A percentile compares a stretch with the other conserved stretches of the same genome.
These are phyloP conservation scores for Ectemnius cavifrons DNA, from an alignment of 2,888 invertebrate species.

Conservation along the genomic window DNA sequence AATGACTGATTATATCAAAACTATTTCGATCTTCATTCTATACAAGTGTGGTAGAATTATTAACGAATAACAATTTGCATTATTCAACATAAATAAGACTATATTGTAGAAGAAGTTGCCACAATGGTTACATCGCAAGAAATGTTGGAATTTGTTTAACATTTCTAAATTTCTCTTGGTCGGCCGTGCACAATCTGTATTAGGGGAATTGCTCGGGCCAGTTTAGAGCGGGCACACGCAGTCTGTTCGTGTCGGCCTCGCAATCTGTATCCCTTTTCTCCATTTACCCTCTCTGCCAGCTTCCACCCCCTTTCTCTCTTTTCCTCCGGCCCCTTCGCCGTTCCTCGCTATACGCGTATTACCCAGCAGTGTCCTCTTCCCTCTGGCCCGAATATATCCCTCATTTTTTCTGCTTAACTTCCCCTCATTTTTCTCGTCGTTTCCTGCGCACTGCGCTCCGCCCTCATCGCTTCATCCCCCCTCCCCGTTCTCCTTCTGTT, in stretches of 20 bases:
- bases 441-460: constrained; percentile 6
- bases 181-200: background rate
- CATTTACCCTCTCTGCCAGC: constrained; percentile 22
- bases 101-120: no score
- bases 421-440: constrained; percentile 30
- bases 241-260: background rate
- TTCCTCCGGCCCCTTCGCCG: constrained; percentile 19
- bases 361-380: constrained; percentile 11
- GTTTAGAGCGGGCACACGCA: no score
- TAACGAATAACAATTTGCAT: no score
- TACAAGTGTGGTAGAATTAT: no score
- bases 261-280: background rate
- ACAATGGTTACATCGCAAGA: no score
- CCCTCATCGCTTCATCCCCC: constrained; percentile 7
- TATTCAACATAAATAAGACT: no score
- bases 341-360: background rate
- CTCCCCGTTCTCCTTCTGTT: background rate
- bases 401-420: constrained; percentile 29
- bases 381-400: background rate
- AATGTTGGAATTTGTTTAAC: no score
- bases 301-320: constrained; percentile 32
- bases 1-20: no score
- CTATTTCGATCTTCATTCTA: no score
- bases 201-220: no score
- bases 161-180: background rate